Percentiles rank a stretch among this genome's conserved stretches.
These are phyloP conservation scores for Andricus quercusramuli DNA, from an alignment of 2,888 invertebrate species.

Conservation along the genomic window DNA sequence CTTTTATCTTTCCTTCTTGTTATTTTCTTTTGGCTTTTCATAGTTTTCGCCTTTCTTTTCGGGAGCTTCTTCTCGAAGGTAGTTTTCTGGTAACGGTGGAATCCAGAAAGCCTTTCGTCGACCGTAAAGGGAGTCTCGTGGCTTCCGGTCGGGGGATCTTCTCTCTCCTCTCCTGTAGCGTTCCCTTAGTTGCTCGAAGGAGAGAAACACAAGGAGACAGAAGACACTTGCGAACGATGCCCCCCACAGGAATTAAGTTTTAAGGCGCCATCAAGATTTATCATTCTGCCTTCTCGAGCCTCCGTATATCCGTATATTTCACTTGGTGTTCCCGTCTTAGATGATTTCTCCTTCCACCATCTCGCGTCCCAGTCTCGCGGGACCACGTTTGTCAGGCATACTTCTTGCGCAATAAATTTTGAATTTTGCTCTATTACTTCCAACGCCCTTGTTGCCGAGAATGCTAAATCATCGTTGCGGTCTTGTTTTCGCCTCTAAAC, in stretches of 20 bases:
- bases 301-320: conserved; percentile 38
- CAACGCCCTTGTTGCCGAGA: conserved; percentile 22
- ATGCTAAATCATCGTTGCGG: conserved; percentile 32
- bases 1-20: conserved; percentile 34
- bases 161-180: conserved; percentile 19
- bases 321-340: conserved; percentile 34
- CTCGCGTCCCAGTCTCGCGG: conserved; percentile 3
- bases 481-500: conserved; percentile 25
- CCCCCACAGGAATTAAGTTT: conserved; percentile 63
- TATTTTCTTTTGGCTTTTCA: conserved; percentile 38
- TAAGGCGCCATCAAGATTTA: conserved; percentile 67
- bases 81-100: conserved; percentile 52
- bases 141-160: conserved; percentile 49
- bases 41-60: conserved; percentile 36
- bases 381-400: conserved; percentile 35
- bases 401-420: conserved; percentile 40
- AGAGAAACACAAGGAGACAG: conserved; percentile 44
- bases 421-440: conserved; percentile 39
- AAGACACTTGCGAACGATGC: conserved; percentile 46
- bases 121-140: conserved; percentile 54
- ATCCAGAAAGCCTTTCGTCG: conserved; percentile 55
- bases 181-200: conserved; percentile 38
- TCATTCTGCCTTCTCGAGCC: conserved; percentile 48
- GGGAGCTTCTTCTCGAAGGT: conserved; percentile 45
- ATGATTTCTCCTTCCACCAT: conserved; percentile 13